Base-by-base conservation (phyloP, 1,140 invertebrate species). In the Drosophila lini region DNA sequence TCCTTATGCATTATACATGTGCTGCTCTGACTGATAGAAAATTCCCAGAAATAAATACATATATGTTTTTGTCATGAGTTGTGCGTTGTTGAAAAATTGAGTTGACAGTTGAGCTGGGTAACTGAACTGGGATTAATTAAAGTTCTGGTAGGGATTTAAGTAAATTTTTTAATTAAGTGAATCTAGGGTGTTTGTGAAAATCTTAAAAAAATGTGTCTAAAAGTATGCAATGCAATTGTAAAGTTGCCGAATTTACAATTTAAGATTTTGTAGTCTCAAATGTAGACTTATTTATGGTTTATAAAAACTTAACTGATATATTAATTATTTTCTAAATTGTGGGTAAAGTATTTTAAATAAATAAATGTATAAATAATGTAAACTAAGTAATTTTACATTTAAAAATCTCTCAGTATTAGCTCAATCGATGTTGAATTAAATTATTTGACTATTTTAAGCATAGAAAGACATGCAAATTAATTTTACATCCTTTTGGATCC, bases 1-100 rank as follows among this genome's bases (percentile, higher is more conserved):
- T 71, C 32, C 67, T 59, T 71, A 71, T 71, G 65, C 68, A 71
- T 71, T 71, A 71, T 59, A 59, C 68, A 71, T 71, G 68, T 50
- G 15, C 28, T n/a, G 32, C 32, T 44, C 65, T 41, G 65, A 36
- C 65, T 71, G 68, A 71, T 70, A 71, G 68, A 71, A 71, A 71
- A 71, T 71, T 71, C 68, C 22, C 52, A 60, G 32, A 45, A 28
- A 71, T 52, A 45, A 28, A 71, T 52, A 34, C 48, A 5, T 28
- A 48, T 70, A 70, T 70, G 68, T 32, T 48, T 71, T 41, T 71
- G 36, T 58, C 55, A 71, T 71, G 65, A 59, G 52, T 15, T 59
- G 44, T 50, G 64, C 36, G 40, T 40, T 22, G 62, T 31, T 47
- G 48, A 34, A 11, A 25, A 70, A 67, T 45, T 15, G 19, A 48